A percentile compares a stretch with the other conserved stretches of the same genome.
Evolutionary conservation across 1,140 invertebrate species (phyloP).

Genomic region (Triops longicaudatus): DNA sequence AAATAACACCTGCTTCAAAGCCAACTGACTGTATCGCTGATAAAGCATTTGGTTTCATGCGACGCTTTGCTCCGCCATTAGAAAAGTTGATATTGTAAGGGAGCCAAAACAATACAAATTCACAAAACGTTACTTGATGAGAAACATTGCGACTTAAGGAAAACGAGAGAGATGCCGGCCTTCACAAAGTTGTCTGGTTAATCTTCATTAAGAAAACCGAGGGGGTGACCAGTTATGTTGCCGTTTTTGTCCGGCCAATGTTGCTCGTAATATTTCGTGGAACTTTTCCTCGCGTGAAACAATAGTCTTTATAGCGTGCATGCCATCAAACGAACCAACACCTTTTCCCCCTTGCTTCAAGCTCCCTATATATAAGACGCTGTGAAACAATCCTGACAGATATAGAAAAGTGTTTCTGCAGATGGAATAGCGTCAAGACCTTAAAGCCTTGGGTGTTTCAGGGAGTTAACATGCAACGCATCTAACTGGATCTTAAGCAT

Average conservation of each 20-base stretch:
- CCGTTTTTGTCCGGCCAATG: not conserved
- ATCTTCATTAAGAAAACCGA: constrained; percentile 7
- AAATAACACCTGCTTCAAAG: too few relatives aligned
- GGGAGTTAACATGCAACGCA: not conserved
- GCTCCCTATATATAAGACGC: not conserved
- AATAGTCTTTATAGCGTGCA: constrained; percentile 6
- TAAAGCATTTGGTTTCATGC: too few relatives aligned
- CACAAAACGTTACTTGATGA: not conserved
- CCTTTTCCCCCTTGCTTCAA: not conserved
- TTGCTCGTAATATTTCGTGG: constrained; percentile 11
- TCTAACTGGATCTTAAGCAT: not conserved
- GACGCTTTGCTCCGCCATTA: too few relatives aligned
- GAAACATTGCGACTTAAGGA: not conserved
- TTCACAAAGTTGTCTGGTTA: constrained; percentile 12
- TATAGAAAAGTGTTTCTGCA: not conserved
- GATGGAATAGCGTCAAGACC: not conserved
- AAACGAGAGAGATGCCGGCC: not conserved
- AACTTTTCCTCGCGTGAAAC: constrained; percentile 14
- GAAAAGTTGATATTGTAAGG: not conserved
- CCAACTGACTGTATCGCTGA: too few relatives aligned
- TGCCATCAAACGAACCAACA: not conserved
- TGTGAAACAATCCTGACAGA: not conserved
- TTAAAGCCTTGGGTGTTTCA: not conserved
- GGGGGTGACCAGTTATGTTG: constrained; percentile 4
- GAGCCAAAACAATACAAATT: not conserved